A percentile compares a stretch with the other conserved stretches of the same genome.
phyloP scores from a whole-genome alignment of 1,140 invertebrate species.

The Saccostrea echinata region DNA sequence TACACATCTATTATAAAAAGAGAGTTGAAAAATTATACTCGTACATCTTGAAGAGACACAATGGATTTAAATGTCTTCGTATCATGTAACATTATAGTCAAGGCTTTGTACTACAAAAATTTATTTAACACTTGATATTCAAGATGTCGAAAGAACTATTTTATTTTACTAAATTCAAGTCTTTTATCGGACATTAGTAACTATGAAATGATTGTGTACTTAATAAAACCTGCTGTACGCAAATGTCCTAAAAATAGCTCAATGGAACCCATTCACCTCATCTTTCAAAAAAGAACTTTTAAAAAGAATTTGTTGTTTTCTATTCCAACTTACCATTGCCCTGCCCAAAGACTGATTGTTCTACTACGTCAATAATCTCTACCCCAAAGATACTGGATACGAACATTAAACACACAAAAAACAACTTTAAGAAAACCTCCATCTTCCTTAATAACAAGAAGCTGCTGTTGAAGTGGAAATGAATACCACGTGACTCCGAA shows the following conservation, averaged over 20 bases:
- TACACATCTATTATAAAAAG: too few species aligned
- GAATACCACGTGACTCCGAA: slow-evolving; percentile 6
- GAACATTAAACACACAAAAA: background rate
- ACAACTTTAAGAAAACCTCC: background rate
- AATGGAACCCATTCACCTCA: background rate
- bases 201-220: too few species aligned
- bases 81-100: too few species aligned
- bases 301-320: background rate
- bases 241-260: slow-evolving; percentile 3
- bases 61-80: too few species aligned
- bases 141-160: background rate
- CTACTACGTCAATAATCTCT: slow-evolving; percentile 7
- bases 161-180: background rate
- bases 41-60: too few species aligned
- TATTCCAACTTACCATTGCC: background rate
- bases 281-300: background rate
- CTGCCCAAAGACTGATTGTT: slow-evolving; percentile 11
- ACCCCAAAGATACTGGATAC: background rate
- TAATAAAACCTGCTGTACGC: background rate
- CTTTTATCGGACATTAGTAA: too few species aligned
- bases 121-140: too few species aligned
- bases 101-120: too few species aligned
- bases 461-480: slow-evolving; percentile 7
- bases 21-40: too few species aligned
- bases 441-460: background rate